Conservation (phyloP, 2,113 vertebrate genomes). For the Ivindomyrus marchei region DNA sequence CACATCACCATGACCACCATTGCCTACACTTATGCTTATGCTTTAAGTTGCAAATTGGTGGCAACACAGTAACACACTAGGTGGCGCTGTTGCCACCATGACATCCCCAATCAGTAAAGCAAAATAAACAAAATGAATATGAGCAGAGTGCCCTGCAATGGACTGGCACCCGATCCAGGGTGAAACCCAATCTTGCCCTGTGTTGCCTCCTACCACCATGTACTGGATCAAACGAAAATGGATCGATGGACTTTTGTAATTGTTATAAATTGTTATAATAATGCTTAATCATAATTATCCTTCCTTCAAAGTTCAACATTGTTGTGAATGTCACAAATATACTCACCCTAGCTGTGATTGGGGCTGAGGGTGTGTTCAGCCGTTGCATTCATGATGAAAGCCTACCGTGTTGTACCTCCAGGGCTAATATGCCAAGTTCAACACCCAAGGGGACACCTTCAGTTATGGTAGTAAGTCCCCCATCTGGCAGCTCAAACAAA, state of each 20-base stretch:
- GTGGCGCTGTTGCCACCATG: neutral
- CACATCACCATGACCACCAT: neutral
- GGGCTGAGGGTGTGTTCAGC: neutral
- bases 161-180: neutral
- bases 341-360: neutral
- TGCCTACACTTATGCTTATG: neutral
- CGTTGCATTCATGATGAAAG: neutral
- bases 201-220: neutral
- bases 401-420: neutral
- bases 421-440: neutral
- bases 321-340: neutral
- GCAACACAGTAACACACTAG: neutral
- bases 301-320: neutral
- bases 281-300: neutral
- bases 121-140: neutral
- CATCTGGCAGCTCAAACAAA: conserved; percentile 1
- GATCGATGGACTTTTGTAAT: neutral
- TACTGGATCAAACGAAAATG: neutral
- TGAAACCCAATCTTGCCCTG: neutral
- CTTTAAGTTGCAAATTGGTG: neutral
- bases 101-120: neutral
- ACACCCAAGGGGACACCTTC: neutral
- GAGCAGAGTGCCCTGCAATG: neutral
- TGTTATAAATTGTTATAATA: neutral
- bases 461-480: neutral